Evolutionary conservation across 2,888 invertebrate species (phyloP).

Genomic region (Pristionchus japonicus): DNA sequence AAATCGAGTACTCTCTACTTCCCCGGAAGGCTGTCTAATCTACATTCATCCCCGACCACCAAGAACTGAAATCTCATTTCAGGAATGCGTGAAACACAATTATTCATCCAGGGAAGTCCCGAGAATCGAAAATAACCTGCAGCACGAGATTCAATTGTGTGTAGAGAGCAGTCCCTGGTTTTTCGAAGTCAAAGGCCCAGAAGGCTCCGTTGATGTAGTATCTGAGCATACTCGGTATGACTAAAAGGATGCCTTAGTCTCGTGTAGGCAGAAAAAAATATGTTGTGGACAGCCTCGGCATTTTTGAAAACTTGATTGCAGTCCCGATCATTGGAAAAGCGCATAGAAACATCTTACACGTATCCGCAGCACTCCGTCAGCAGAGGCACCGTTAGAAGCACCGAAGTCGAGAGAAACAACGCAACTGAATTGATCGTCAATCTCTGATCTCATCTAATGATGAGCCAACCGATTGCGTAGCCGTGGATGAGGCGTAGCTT

Average conservation of each 20-base stretch:
- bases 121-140: not conserved
- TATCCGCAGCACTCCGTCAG: slow-evolving; percentile 3
- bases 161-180: slow-evolving; percentile 6
- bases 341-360: not conserved
- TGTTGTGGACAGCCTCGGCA: no score
- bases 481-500: not conserved
- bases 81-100: no score
- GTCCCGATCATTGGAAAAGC: not conserved
- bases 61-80: not conserved
- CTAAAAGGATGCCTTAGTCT: no score
- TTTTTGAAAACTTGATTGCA: no score
- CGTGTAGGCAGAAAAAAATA: not conserved
- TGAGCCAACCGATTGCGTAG: not conserved
- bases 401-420: not conserved
- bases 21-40: no score
- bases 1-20: no score
- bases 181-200: slow-evolving; percentile 14
- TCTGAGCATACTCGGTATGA: not conserved
- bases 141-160: slow-evolving; percentile 7
- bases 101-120: no score
- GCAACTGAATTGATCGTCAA: not conserved
- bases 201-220: not conserved
- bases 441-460: no score
- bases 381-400: not conserved
- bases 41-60: no score